Conservation (phyloP, 2,888 invertebrate genomes). For the Cryptus viduatorius region DNA sequence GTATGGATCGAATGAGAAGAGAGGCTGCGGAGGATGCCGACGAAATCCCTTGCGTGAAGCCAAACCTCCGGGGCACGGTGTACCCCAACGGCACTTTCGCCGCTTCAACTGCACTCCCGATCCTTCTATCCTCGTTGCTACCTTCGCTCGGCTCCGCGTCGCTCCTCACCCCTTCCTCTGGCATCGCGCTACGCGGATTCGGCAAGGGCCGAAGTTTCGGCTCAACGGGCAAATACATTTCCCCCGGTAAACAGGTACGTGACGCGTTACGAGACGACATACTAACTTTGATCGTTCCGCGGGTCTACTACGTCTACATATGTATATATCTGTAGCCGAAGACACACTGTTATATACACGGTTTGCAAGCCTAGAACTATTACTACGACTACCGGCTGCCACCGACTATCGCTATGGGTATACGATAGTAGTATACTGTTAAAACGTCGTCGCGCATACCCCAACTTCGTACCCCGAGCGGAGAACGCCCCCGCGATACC, state of each 20-base stretch:
- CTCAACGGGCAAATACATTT: slow-evolving; percentile 64
- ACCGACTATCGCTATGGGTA: neutral
- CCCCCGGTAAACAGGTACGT: slow-evolving; percentile 68
- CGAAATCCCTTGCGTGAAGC: slow-evolving; percentile 51
- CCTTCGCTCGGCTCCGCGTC: neutral
- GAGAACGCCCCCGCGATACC: too few species aligned
- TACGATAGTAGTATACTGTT: neutral
- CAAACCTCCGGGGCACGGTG: slow-evolving; percentile 41
- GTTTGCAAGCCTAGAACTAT: neutral
- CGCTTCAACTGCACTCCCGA: slow-evolving; percentile 25
- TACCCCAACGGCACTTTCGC: slow-evolving; percentile 40
- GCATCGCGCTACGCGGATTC: slow-evolving; percentile 42
- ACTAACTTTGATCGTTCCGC: slow-evolving; percentile 69
- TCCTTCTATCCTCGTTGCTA: neutral
- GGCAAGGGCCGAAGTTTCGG: slow-evolving; percentile 61
- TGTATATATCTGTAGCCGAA: neutral
- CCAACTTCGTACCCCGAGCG: too few species aligned
- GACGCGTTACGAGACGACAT: slow-evolving; percentile 62
- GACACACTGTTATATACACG: neutral
- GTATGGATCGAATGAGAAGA: slow-evolving; percentile 8
- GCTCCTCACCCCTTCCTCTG: neutral
- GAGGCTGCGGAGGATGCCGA: slow-evolving; percentile 21
- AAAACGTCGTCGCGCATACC: neutral
- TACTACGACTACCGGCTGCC: neutral
- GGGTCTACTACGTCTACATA: slow-evolving; percentile 23